Percentiles rank a stretch among this genome's conserved stretches.
phyloP scores from a whole-genome alignment of 1,140 invertebrate species.

The Oryzaephilus surinamensis region DNA sequence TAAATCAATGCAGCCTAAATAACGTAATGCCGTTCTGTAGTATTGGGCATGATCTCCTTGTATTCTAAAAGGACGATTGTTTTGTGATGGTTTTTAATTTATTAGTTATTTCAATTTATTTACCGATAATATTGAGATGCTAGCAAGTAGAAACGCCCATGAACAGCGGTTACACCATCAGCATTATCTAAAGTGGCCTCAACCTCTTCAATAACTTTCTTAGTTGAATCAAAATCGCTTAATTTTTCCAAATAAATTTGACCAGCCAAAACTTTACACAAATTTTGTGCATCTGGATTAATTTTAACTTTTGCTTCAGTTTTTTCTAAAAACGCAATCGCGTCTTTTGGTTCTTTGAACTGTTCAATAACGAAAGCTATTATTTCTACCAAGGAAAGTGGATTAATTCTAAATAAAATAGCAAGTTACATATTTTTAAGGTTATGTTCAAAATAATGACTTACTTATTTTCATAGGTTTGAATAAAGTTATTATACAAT shows the following conservation, averaged over 20 bases:
- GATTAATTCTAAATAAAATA: slow-evolving; percentile 72
- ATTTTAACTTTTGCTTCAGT: slow-evolving; percentile 80
- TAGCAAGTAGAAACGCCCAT: slow-evolving; percentile 88
- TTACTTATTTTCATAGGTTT: slow-evolving; percentile 93
- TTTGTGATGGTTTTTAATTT: neutral
- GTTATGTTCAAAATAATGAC: slow-evolving; percentile 33
- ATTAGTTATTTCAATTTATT: neutral
- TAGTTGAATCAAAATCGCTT: slow-evolving; percentile 70
- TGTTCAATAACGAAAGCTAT: slow-evolving; percentile 68
- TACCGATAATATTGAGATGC: slow-evolving; percentile 81
- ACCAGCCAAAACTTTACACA: slow-evolving; percentile 77
- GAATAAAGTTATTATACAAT: slow-evolving; percentile 84
- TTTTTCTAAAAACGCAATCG: slow-evolving; percentile 76
- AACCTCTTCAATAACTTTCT: slow-evolving; percentile 85
- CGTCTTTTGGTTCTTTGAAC: slow-evolving; percentile 68
- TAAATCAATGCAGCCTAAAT: slow-evolving; percentile 85
- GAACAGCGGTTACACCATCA: slow-evolving; percentile 86
- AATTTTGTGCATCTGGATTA: slow-evolving; percentile 73
- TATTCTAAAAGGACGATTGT: slow-evolving; percentile 43
- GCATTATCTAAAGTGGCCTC: slow-evolving; percentile 77
- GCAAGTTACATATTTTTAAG: slow-evolving; percentile 10
- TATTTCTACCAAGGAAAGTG: slow-evolving; percentile 84
- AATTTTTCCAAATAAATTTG: slow-evolving; percentile 74
- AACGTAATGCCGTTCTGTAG: slow-evolving; percentile 89
- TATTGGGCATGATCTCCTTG: slow-evolving; percentile 86